Evolutionary conservation across 2,113 vertebrate genomes (phyloP).

Genomic region (Copsychus sechellarum): DNA sequence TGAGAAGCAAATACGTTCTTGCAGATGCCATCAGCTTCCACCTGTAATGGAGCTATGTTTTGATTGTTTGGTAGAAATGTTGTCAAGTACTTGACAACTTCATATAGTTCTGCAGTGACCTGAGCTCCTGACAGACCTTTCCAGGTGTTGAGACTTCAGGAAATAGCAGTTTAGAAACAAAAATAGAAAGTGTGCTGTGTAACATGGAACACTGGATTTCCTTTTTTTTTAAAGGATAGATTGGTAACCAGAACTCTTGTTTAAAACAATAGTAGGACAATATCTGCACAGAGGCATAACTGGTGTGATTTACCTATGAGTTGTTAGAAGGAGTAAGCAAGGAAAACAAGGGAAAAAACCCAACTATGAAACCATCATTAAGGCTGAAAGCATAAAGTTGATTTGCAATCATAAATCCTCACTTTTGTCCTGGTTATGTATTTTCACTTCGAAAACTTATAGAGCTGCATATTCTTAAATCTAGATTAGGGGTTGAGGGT

Average conservation of each 20-base stretch:
- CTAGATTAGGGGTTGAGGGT: background rate
- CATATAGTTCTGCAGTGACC: background rate
- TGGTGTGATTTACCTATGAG: background rate
- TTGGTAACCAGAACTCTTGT: background rate
- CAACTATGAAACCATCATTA: background rate
- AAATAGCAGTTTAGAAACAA: background rate
- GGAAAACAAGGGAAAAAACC: background rate
- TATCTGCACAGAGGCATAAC: background rate
- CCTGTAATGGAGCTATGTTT: background rate
- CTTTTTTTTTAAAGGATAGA: background rate
- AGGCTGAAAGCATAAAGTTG: background rate
- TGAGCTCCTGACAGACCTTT: background rate
- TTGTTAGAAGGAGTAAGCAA: background rate
- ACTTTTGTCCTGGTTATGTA: background rate
- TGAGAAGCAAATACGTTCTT: background rate
- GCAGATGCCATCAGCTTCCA: background rate
- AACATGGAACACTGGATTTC: background rate
- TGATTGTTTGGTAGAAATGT: background rate
- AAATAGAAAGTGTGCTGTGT: background rate
- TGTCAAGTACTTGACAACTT: background rate
- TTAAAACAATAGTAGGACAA: background rate
- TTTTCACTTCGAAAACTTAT: background rate
- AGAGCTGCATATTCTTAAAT: background rate
- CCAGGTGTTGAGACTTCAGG: background rate
- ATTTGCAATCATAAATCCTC: background rate